Conservation (phyloP, 2,113 vertebrate genomes). For the Bungarus multicinctus region DNA sequence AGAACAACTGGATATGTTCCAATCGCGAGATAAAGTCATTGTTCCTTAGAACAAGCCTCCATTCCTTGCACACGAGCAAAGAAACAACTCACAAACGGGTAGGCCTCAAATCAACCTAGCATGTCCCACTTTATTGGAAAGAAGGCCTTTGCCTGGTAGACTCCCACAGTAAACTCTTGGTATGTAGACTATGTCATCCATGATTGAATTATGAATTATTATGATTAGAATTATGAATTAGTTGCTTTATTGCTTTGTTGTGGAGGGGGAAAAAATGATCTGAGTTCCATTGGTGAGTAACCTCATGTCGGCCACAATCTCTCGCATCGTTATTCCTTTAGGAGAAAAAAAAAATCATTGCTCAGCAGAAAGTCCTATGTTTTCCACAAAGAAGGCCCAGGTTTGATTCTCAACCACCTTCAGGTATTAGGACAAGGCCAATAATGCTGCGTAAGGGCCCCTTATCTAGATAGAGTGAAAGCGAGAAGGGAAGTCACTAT, state of each 20-base stretch:
- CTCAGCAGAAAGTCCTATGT: neutral
- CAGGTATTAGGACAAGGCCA: neutral
- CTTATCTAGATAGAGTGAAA: neutral
- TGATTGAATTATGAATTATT: neutral
- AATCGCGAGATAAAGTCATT: neutral
- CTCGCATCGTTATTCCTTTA: neutral
- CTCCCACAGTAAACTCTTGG: neutral
- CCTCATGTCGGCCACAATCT: neutral
- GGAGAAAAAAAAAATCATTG: neutral
- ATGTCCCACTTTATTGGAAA: neutral
- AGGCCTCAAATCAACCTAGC: neutral
- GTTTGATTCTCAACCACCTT: neutral
- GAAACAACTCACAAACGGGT: neutral
- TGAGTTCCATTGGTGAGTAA: too few relatives aligned
- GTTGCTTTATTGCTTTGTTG: neutral
- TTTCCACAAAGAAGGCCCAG: neutral
- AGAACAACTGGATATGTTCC: neutral
- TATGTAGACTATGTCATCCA: neutral
- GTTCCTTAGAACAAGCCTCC: neutral
- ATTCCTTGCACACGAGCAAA: neutral
- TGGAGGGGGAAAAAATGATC: too few relatives aligned
- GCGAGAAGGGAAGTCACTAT: neutral
- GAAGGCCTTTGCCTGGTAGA: neutral
- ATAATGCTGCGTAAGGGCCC: fast-evolving
- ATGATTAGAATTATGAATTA: too few relatives aligned